Evolutionary conservation across 2,888 invertebrate species (phyloP).

Genomic region (Ephialtes manifestator): DNA sequence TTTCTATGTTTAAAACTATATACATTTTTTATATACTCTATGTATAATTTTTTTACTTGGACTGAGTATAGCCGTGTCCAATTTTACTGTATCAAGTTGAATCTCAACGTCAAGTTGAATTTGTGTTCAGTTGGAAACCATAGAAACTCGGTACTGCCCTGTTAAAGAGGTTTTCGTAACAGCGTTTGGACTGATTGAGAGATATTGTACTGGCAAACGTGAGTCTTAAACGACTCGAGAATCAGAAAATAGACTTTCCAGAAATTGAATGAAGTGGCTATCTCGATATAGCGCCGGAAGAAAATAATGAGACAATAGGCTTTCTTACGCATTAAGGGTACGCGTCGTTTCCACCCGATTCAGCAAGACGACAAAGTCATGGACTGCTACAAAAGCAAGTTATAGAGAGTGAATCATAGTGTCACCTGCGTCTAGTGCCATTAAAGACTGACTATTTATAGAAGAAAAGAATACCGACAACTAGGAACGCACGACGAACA

Average conservation of each 20-base stretch:
- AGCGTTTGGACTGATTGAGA: no score
- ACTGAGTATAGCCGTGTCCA: no score
- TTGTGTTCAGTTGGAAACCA: no score
- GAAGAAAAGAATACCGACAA: constrained; percentile 67
- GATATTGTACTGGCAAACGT: not conserved
- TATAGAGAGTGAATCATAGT: constrained; percentile 75
- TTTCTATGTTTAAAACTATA: no score
- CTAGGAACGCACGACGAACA: not conserved
- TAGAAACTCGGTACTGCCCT: no score
- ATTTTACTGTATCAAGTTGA: no score
- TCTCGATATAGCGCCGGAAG: not conserved
- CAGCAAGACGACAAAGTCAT: constrained; percentile 51
- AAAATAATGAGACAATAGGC: constrained; percentile 46
- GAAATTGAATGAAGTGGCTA: constrained; percentile 16
- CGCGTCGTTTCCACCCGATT: constrained; percentile 16
- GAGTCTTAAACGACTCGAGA: not conserved
- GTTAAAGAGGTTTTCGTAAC: no score
- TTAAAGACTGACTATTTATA: constrained; percentile 77
- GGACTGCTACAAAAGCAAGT: constrained; percentile 53
- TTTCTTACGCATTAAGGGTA: constrained; percentile 33
- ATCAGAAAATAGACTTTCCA: constrained; percentile 26
- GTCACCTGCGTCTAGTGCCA: constrained; percentile 75
- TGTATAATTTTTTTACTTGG: no score
- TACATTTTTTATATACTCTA: no score
- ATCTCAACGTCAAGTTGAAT: no score